phyloP scores from a whole-genome alignment of 2,797 vertebrate genomes.

The Pyrocephalus nanus region DNA sequence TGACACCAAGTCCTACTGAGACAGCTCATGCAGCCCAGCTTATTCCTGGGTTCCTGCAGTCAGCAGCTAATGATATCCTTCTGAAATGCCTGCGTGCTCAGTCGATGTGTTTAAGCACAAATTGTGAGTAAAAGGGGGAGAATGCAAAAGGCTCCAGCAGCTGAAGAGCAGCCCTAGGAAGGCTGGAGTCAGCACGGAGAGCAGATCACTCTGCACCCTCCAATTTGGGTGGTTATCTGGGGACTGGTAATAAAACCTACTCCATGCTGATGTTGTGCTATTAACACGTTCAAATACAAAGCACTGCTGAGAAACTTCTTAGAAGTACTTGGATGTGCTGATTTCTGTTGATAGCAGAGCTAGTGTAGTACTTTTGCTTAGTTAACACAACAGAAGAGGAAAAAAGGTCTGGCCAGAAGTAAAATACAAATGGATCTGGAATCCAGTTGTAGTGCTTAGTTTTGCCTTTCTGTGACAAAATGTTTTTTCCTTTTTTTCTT shows the following conservation, averaged over 20 bases:
- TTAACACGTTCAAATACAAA: neutral
- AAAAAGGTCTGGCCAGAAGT: neutral
- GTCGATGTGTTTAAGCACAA: constrained; percentile 15
- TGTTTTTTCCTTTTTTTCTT: neutral
- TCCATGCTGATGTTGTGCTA: neutral
- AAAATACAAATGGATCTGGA: neutral
- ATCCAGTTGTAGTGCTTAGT: neutral
- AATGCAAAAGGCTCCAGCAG: neutral
- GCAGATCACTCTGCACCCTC: neutral
- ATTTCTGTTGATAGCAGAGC: neutral
- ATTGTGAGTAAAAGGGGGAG: constrained; percentile 30
- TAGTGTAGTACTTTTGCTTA: neutral
- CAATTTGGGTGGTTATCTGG: neutral
- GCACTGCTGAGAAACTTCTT: neutral
- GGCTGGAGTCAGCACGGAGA: neutral
- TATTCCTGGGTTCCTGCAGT: constrained; percentile 49
- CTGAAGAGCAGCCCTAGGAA: neutral
- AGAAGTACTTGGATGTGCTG: neutral
- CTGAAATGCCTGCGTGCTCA: constrained; percentile 21
- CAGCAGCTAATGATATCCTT: constrained; percentile 67
- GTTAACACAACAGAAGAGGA: neutral
- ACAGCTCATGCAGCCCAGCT: constrained; percentile 40
- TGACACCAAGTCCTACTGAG: neutral
- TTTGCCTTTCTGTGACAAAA: neutral
- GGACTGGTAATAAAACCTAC: neutral